Evolutionary conservation across 30 jellyfish, hydroid and myxozoan genomes (phyloP).

Genomic region (Sanderia malayensis): DNA sequence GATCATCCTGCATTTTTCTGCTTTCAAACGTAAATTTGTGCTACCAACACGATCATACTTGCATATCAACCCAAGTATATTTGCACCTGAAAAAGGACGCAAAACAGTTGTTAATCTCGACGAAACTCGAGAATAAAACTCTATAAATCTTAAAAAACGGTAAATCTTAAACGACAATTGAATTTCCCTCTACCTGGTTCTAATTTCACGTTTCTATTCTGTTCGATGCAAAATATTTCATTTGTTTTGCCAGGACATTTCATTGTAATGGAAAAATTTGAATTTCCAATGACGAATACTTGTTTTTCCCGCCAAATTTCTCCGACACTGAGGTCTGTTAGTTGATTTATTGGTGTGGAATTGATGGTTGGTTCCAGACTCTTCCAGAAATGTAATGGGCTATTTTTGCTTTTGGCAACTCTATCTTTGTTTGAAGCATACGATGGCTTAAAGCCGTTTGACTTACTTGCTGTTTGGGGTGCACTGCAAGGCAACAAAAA

Average conservation of each 20-base stretch:
- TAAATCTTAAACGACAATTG: no score
- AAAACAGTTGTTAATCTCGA: no score
- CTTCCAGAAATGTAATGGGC: conserved; percentile 24
- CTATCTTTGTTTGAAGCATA: no score
- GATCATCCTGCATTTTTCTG: conserved; percentile 22
- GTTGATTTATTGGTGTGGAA: conserved; percentile 8
- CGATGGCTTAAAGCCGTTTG: no score
- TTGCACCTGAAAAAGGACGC: conserved; percentile 3
- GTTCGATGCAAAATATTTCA: conserved; percentile 5
- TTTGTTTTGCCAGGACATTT: conserved; percentile 29
- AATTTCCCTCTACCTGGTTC: no score
- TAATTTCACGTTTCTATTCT: conserved; percentile 9
- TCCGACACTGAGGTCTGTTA: conserved; percentile 32
- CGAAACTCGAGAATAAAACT: not conserved
- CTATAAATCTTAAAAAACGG: no score
- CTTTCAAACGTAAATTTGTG: conserved; percentile 14
- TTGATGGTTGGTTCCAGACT: conserved; percentile 10
- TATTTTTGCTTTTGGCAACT: no score
- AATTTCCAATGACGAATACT: conserved; percentile 30
- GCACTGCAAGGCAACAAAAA: no score
- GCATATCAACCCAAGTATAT: conserved; percentile 38
- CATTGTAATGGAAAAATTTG: conserved; percentile 38
- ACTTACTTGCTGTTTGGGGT: no score
- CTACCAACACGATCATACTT: conserved; percentile 22
- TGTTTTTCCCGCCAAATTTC: conserved; percentile 51